phyloP scores from a whole-genome alignment of 2,888 invertebrate genomes.

The Drosophila macrothrix region DNA sequence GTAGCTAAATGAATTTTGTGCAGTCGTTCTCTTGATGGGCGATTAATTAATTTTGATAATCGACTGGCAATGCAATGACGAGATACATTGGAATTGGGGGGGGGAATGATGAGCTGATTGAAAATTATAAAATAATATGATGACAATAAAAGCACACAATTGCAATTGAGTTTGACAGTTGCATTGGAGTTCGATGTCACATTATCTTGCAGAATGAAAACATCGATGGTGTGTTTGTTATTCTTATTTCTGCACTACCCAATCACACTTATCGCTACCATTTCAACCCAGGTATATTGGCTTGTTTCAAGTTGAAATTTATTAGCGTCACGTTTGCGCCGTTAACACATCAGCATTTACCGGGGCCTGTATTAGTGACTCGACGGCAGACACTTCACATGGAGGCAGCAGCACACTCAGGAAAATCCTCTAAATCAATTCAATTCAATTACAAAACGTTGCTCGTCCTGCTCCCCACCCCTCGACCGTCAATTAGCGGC shows the following conservation, averaged over 20 bases:
- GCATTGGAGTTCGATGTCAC: slow-evolving; percentile 1
- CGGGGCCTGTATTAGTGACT: neutral
- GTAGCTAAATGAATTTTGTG: slow-evolving; percentile 16
- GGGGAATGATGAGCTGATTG: slow-evolving; percentile 47
- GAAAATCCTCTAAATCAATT: slow-evolving; percentile 73
- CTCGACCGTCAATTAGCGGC: slow-evolving; percentile 52
- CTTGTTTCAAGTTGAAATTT: slow-evolving; percentile 47
- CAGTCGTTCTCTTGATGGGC: slow-evolving; percentile 30
- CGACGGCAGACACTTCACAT: slow-evolving; percentile 12
- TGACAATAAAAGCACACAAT: slow-evolving; percentile 52
- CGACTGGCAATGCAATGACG: slow-evolving; percentile 13
- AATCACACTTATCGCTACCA: neutral
- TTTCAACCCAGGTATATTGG: neutral
- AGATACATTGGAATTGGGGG: neutral
- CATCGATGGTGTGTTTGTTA: neutral
- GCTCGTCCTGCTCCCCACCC: neutral
- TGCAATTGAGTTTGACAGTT: slow-evolving; percentile 54
- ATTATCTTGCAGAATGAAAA: neutral
- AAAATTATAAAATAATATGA: slow-evolving; percentile 42
- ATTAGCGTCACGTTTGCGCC: slow-evolving; percentile 55
- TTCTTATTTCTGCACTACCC: too few relatives aligned
- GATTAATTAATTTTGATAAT: slow-evolving; percentile 72
- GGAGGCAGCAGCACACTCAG: slow-evolving; percentile 34
- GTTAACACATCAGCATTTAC: slow-evolving; percentile 45
- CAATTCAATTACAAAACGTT: slow-evolving; percentile 70